Evolutionary conservation across 2,888 invertebrate genomes (phyloP).

Genomic region (Troides oblongomaculatus): DNA sequence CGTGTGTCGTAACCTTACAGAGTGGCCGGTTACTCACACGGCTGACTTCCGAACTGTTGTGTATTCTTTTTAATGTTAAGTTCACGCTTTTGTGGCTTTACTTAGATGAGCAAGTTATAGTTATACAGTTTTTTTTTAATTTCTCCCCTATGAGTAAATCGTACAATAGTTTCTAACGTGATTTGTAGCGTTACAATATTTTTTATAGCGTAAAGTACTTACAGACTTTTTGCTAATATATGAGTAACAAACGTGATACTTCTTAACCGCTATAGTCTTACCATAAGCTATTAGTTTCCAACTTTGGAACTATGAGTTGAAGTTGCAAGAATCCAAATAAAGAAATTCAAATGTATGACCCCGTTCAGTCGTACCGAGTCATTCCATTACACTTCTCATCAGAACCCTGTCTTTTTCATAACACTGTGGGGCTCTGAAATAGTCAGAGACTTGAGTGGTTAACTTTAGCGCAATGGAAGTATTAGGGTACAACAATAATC

Average conservation of each 20-base stretch:
- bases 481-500: too few species aligned
- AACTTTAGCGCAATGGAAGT: too few species aligned
- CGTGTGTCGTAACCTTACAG: slow-evolving; percentile 48
- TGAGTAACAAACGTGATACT: background rate
- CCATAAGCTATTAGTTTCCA: background rate
- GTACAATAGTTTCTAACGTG: background rate
- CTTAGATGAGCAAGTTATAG: background rate
- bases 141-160: background rate
- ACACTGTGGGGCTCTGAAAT: too few species aligned
- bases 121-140: slow-evolving; percentile 4
- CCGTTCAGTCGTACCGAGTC: too few species aligned
- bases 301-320: background rate
- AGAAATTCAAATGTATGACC: too few species aligned
- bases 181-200: background rate
- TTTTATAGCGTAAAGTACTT: background rate
- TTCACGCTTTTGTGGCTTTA: background rate
- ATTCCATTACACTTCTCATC: too few species aligned
- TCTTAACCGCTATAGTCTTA: background rate
- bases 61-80: slow-evolving; percentile 5
- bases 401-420: too few species aligned
- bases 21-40: slow-evolving; percentile 36
- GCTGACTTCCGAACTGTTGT: slow-evolving; percentile 17
- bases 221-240: background rate
- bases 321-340: too few species aligned
- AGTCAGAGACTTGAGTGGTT: too few species aligned